Percentiles rank a stretch among this genome's conserved stretches.
These are phyloP conservation scores for Enteromius fasciolatus DNA, from an alignment of 2,797 vertebrate species.

Conservation along the genomic window DNA sequence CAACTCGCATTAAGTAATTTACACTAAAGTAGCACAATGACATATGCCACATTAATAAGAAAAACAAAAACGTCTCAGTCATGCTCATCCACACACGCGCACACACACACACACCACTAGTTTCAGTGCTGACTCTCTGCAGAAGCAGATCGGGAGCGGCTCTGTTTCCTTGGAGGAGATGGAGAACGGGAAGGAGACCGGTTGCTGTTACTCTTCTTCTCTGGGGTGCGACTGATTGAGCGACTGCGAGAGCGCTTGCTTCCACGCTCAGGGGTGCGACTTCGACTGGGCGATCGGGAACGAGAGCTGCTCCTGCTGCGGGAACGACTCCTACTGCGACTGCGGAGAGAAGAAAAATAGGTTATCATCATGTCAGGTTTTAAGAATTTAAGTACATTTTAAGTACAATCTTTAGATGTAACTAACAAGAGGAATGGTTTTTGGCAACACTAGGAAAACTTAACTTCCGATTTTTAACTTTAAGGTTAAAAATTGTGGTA, in stretches of 20 bases:
- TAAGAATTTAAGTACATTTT: not conserved
- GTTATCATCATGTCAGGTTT: not conserved
- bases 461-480: too few species aligned
- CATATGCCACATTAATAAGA: constrained; percentile 28
- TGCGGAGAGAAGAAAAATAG: constrained; percentile 25
- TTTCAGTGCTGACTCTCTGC: constrained; percentile 76
- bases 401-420: not conserved
- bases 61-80: constrained; percentile 3
- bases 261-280: constrained; percentile 67
- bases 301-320: constrained; percentile 83
- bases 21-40: constrained; percentile 44
- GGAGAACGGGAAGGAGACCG: constrained; percentile 73
- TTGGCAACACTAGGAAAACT: not conserved
- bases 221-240: constrained; percentile 85
- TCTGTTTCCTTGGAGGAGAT: constrained; percentile 69
- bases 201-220: constrained; percentile 82
- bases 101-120: not conserved
- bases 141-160: constrained; percentile 78
- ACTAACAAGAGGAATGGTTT: not conserved
- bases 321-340: constrained; percentile 83
- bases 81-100: not conserved
- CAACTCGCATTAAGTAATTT: constrained; percentile 34
- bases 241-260: constrained; percentile 73
- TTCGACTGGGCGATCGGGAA: constrained; percentile 79
- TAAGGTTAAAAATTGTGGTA: too few species aligned